phyloP scores from a whole-genome alignment of 2,888 invertebrate genomes.

The Tanytarsus gracilentus region DNA sequence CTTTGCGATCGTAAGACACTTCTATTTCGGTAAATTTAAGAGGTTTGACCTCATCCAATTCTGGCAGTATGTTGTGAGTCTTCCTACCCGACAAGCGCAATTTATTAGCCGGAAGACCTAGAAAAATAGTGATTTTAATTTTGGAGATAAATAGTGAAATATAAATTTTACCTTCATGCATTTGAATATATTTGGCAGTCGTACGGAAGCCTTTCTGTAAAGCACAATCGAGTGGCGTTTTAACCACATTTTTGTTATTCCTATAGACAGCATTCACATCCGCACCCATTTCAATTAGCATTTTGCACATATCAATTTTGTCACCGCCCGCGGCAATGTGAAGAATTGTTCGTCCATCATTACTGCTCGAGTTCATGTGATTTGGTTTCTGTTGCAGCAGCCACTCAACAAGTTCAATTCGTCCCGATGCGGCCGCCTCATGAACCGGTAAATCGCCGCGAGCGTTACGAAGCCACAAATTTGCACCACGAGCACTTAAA shows the following conservation, averaged over 20 bases:
- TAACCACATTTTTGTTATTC: conserved; percentile 70
- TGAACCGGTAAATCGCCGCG: conserved; percentile 93
- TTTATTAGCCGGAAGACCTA: conserved; percentile 63
- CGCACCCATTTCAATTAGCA: conserved; percentile 73
- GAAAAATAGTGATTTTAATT: too few species aligned
- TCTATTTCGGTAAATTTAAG: conserved; percentile 41
- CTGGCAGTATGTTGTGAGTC: conserved; percentile 39
- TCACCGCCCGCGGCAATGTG: conserved; percentile 93
- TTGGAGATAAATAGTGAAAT: too few species aligned
- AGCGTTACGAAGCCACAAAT: conserved; percentile 85
- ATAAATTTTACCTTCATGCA: conserved; percentile 85
- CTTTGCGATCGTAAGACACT: conserved; percentile 38
- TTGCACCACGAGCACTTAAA: conserved; percentile 64
- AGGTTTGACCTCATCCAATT: conserved; percentile 37
- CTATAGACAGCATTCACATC: conserved; percentile 76
- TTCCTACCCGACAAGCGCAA: conserved; percentile 43
- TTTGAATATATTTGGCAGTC: conserved; percentile 85
- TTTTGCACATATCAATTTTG: conserved; percentile 85
- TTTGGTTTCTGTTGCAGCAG: conserved; percentile 72
- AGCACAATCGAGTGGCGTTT: conserved; percentile 89
- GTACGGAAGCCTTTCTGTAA: conserved; percentile 76
- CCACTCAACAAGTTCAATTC: conserved; percentile 83
- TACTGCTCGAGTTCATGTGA: conserved; percentile 78
- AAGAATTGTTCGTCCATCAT: conserved; percentile 84
- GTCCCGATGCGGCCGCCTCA: conserved; percentile 88